Conservation (phyloP, 2,888 invertebrate genomes). For the Watsonalla binaria region DNA sequence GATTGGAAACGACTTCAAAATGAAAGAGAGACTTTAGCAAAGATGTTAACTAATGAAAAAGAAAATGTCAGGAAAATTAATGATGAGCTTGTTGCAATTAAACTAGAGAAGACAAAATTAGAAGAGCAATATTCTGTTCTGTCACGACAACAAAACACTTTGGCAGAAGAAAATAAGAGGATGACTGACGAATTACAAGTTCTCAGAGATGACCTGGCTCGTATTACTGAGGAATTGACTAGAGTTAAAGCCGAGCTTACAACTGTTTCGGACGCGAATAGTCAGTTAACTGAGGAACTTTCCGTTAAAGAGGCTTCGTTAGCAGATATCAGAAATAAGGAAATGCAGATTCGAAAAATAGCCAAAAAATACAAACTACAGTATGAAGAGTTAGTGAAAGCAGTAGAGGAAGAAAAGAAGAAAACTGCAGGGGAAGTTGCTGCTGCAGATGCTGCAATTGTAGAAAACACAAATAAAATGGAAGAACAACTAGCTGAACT, state of each 20-base stretch:
- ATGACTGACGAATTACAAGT: constrained; percentile 80
- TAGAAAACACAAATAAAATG: constrained; percentile 72
- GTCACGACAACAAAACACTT: constrained; percentile 77
- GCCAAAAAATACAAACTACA: constrained; percentile 95
- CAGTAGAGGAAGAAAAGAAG: constrained; percentile 81
- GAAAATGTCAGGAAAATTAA: constrained; percentile 82
- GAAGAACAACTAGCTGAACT: constrained; percentile 69
- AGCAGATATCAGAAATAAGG: constrained; percentile 83
- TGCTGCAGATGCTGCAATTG: constrained; percentile 61
- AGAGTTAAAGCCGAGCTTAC: constrained; percentile 80
- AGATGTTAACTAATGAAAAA: constrained; percentile 87
- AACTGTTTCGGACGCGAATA: constrained; percentile 79
- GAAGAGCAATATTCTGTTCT: constrained; percentile 83
- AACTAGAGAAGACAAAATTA: constrained; percentile 81
- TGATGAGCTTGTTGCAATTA: constrained; percentile 82
- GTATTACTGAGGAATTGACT: constrained; percentile 80
- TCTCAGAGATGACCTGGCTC: constrained; percentile 77
- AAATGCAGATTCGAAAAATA: constrained; percentile 89
- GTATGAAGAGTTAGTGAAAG: constrained; percentile 86
- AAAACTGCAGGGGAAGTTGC: constrained; percentile 76
- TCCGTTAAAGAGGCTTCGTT: constrained; percentile 82
- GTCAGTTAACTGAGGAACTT: constrained; percentile 82
- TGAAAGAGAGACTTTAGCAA: constrained; percentile 88
- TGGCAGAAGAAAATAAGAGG: constrained; percentile 82
- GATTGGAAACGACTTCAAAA: constrained; percentile 92